phyloP scores from a whole-genome alignment of 2,113 vertebrate genomes.

The Merops nubicus region DNA sequence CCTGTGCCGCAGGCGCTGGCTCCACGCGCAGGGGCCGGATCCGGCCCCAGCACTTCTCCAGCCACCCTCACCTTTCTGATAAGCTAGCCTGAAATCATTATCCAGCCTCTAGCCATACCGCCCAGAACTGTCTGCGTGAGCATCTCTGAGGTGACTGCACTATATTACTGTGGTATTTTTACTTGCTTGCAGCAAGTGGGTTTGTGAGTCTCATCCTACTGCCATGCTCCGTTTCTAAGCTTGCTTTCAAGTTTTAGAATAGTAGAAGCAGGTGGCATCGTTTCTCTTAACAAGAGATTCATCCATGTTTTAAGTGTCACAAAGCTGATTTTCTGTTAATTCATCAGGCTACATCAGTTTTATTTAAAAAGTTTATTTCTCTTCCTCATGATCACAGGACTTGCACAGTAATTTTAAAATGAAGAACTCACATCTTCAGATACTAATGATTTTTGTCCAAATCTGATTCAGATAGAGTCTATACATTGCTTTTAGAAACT shows the following conservation, averaged over 20 bases:
- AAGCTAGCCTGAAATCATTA: not conserved
- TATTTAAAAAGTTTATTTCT: constrained; percentile 30
- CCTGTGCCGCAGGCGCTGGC: rapidly evolving
- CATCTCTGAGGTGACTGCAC: not conserved
- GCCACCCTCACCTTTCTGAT: not conserved
- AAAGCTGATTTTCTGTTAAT: not conserved
- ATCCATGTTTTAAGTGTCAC: not conserved
- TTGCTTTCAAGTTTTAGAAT: not conserved
- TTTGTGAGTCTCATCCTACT: not conserved
- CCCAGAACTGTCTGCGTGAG: rapidly evolving
- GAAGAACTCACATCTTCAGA: not conserved
- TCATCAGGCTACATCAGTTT: not conserved
- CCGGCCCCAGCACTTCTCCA: too few species aligned
- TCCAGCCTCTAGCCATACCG: not conserved
- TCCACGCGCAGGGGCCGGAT: rapidly evolving
- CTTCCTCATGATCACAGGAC: not conserved
- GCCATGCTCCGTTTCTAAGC: rapidly evolving
- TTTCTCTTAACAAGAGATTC: not conserved
- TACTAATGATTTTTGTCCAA: not conserved
- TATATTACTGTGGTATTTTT: rapidly evolving
- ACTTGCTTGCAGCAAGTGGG: not conserved
- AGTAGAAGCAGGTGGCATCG: rapidly evolving
- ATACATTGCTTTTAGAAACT: not conserved
- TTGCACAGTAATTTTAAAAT: not conserved
- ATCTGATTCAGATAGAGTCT: not conserved